phyloP scores from a whole-genome alignment of 2,888 invertebrate species.

The Agapostemon virescens region DNA sequence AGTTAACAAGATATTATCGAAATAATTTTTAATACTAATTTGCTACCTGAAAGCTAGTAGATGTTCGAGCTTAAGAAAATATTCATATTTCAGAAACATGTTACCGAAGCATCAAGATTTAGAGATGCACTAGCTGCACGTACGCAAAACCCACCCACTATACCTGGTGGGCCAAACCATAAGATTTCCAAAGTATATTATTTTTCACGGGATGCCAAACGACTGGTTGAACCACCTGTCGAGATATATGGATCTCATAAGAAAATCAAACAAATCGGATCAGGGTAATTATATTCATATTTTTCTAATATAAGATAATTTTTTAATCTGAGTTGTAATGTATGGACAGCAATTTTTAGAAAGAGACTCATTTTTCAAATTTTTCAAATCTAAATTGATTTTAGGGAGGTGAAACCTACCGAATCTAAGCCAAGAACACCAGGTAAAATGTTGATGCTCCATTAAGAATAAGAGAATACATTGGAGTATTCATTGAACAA shows the following conservation, averaged over 20 bases:
- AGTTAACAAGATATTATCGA: too few relatives aligned
- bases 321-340: too few relatives aligned
- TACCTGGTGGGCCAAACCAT: conserved; percentile 92
- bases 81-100: conserved; percentile 36
- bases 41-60: too few relatives aligned
- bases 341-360: too few relatives aligned
- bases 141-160: conserved; percentile 89
- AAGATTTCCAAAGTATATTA: conserved; percentile 92
- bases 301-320: neutral
- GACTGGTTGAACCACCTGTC: conserved; percentile 87
- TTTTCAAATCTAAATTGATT: conserved; percentile 21
- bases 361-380: too few relatives aligned
- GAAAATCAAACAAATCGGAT: conserved; percentile 78
- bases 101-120: conserved; percentile 80
- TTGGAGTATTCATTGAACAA: neutral
- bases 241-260: conserved; percentile 82
- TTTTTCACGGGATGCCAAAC: conserved; percentile 89
- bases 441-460: neutral
- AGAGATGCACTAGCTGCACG: conserved; percentile 86
- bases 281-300: conserved; percentile 79
- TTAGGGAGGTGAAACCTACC: conserved; percentile 13
- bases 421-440: neutral
- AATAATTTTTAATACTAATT: too few relatives aligned
- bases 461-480: neutral
- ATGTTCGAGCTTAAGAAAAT: neutral